Percentiles rank a stretch among this genome's conserved stretches.
Conservation (phyloP, 2,888 invertebrate species). For the Apeira syringaria region DNA sequence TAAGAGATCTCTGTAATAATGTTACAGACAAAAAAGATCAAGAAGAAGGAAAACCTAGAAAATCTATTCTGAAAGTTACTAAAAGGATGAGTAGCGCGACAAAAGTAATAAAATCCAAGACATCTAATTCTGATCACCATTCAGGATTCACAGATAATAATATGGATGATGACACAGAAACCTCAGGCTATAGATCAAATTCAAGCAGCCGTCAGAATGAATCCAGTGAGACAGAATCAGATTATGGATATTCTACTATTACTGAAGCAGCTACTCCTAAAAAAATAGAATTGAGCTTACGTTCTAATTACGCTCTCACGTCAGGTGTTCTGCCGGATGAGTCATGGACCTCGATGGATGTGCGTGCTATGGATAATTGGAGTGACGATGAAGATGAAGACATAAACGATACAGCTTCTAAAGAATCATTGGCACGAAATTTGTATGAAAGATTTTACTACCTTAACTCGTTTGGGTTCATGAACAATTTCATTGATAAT, state of each 20-base stretch:
- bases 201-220: conserved; percentile 70
- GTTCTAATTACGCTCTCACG: conserved; percentile 57
- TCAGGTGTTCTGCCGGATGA: conserved; percentile 79
- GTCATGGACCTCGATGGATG: conserved; percentile 73
- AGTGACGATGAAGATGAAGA: conserved; percentile 71
- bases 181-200: conserved; percentile 82
- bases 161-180: conserved; percentile 67
- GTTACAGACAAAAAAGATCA: conserved; percentile 34
- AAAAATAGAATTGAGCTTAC: conserved; percentile 71
- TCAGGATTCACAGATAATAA: conserved; percentile 24
- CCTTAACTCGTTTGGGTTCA: conserved; percentile 86
- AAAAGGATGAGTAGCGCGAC: conserved; percentile 50
- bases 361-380: conserved; percentile 62
- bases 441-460: conserved; percentile 77
- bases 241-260: conserved; percentile 85
- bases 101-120: conserved; percentile 40
- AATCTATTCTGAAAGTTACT: conserved; percentile 65
- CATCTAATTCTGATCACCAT: conserved; percentile 11
- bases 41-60: conserved; percentile 51
- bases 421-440: conserved; percentile 53
- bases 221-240: conserved; percentile 82
- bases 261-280: conserved; percentile 84
- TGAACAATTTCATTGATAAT: conserved; percentile 86
- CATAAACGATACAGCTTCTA: conserved; percentile 49
- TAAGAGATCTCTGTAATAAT: conserved; percentile 31